A percentile compares a stretch with the other conserved stretches of the same genome.
These are phyloP conservation scores for Hydrotaea cyrtoneurina DNA, from an alignment of 2,888 invertebrate genomes.

Conservation along the genomic window DNA sequence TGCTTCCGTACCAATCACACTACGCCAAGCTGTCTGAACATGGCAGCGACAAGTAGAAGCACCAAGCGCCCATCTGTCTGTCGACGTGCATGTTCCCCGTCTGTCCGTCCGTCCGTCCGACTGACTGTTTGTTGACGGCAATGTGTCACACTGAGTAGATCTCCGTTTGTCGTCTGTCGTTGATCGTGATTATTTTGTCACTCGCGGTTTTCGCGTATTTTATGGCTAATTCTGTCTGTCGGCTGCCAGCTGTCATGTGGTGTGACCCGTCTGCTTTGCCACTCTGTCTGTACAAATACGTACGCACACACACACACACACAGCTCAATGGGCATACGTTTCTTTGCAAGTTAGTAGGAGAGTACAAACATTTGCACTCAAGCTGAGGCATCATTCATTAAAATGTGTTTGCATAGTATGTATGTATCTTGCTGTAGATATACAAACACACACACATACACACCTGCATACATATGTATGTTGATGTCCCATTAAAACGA, in stretches of 20 bases:
- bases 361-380: neutral
- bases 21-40: conserved; percentile 11
- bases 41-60: neutral
- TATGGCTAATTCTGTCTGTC: conserved; percentile 13
- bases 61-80: neutral
- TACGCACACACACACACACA: neutral
- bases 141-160: conserved; percentile 13
- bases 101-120: neutral
- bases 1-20: neutral
- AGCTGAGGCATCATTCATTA: neutral
- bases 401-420: neutral
- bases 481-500: no score
- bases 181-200: conserved; percentile 22
- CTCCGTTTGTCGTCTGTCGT: neutral
- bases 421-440: no score
- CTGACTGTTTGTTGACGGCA: neutral
- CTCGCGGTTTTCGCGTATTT: conserved; percentile 10
- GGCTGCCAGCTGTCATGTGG: neutral
- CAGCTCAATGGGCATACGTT: neutral
- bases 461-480: neutral
- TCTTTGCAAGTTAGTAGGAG: neutral
- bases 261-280: neutral
- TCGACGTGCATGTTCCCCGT: no score
- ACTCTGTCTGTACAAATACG: neutral
- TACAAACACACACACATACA: neutral